These are phyloP conservation scores for Isichthys henryi DNA, from an alignment of 2,113 vertebrate species.

Conservation along the genomic window DNA sequence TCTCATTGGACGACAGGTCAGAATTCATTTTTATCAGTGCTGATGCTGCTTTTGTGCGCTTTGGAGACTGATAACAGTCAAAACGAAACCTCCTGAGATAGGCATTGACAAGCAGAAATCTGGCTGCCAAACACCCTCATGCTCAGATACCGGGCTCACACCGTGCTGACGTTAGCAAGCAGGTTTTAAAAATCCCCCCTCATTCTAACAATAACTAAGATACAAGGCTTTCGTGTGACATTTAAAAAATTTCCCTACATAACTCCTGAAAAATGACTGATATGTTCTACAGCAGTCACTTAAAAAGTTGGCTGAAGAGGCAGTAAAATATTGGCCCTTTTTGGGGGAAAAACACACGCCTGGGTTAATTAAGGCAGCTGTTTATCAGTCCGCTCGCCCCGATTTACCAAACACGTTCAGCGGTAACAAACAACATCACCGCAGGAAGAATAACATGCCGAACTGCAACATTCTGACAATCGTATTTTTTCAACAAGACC, in stretches of 20 bases:
- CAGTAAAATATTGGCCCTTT: slow-evolving; percentile 6
- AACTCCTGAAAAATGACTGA: background rate
- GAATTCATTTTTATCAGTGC: background rate
- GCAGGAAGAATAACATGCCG: background rate
- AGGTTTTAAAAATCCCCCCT: background rate
- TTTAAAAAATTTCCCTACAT: background rate
- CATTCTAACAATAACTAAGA: background rate
- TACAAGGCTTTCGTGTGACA: background rate
- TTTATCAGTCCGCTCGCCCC: background rate
- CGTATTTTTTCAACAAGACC: background rate
- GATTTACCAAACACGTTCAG: background rate
- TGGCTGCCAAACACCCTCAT: background rate
- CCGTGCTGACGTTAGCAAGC: slow-evolving; percentile 1
- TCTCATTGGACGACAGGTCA: background rate
- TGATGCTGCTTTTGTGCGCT: background rate
- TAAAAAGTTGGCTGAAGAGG: slow-evolving; percentile 7
- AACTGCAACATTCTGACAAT: background rate
- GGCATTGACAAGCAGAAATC: background rate
- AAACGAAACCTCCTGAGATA: background rate
- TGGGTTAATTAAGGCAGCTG: background rate
- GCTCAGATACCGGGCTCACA: background rate
- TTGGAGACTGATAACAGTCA: background rate
- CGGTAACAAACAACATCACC: background rate
- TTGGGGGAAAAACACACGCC: background rate
- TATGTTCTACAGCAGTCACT: background rate